phyloP scores from a whole-genome alignment of 2,113 vertebrate species.

The Stegostoma tigrinum region DNA sequence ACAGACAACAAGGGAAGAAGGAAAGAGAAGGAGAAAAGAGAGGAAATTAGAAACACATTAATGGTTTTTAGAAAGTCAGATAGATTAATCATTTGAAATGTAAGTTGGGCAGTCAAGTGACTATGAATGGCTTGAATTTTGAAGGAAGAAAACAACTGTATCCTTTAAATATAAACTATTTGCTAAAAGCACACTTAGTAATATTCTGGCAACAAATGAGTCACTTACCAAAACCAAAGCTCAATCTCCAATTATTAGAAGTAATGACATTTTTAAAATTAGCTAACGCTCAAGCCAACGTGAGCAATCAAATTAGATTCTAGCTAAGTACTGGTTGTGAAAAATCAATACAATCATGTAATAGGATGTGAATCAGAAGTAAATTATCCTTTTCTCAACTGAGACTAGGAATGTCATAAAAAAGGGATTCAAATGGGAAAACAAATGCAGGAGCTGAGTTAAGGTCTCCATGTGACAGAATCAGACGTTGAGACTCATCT shows the following conservation, averaged over 20 bases:
- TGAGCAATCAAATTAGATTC: neutral
- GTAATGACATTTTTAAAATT: neutral
- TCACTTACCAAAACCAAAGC: neutral
- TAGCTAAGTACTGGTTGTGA: too few relatives aligned
- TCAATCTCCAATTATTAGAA: neutral
- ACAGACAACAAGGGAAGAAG: constrained; percentile 76
- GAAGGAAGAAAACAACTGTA: constrained; percentile 38
- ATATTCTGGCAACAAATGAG: constrained; percentile 7
- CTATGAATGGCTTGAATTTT: constrained; percentile 43
- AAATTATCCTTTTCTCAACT: neutral
- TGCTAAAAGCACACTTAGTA: neutral
- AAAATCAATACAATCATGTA: constrained; percentile 41
- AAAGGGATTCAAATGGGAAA: neutral
- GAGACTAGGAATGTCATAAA: neutral
- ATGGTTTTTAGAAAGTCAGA: constrained; percentile 50
- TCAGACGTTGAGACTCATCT: neutral
- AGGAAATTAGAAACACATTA: constrained; percentile 75
- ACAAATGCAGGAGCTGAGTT: neutral
- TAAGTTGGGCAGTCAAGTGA: constrained; percentile 44
- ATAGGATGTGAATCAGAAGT: constrained; percentile 31
- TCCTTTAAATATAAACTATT: constrained; percentile 42
- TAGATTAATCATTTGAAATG: constrained; percentile 53
- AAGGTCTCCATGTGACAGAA: neutral
- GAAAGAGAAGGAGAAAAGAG: constrained; percentile 78
- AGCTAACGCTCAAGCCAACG: neutral